phyloP scores from a whole-genome alignment of 2,113 vertebrate species.

The Sceloporus undulatus region DNA sequence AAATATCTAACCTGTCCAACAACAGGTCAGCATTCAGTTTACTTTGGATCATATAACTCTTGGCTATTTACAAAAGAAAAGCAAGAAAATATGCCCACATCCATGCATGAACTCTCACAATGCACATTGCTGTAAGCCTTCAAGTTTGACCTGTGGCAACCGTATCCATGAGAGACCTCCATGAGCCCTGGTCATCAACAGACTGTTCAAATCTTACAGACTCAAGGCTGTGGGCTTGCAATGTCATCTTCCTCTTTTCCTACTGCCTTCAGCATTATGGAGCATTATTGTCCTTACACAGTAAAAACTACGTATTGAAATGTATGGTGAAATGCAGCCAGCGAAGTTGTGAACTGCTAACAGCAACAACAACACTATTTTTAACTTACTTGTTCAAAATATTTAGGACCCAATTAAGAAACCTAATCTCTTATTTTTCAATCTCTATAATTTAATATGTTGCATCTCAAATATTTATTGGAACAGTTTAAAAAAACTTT shows the following conservation, averaged over 20 bases:
- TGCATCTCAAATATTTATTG: neutral
- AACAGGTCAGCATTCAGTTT: slow-evolving; percentile 1
- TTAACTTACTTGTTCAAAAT: neutral
- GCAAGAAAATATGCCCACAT: neutral
- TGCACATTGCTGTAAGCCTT: too few relatives aligned
- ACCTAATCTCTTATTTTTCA: neutral
- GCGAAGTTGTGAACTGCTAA: neutral
- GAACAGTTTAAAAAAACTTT: neutral
- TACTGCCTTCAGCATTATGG: neutral
- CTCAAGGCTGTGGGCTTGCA: neutral
- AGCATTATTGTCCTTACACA: neutral
- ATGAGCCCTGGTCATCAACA: too few relatives aligned
- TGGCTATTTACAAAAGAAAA: neutral
- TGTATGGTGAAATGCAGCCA: neutral
- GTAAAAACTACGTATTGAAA: too few relatives aligned
- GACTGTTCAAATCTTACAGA: too few relatives aligned
- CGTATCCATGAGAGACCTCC: too few relatives aligned
- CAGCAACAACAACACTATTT: neutral
- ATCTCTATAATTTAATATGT: neutral
- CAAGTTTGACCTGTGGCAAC: too few relatives aligned
- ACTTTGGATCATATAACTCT: neutral
- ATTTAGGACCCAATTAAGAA: neutral
- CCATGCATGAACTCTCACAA: neutral
- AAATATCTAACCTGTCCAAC: slow-evolving; percentile 5
- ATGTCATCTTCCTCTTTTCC: too few relatives aligned